Conservation (phyloP, 1,140 invertebrate genomes). For the Drosophila navojoa region DNA sequence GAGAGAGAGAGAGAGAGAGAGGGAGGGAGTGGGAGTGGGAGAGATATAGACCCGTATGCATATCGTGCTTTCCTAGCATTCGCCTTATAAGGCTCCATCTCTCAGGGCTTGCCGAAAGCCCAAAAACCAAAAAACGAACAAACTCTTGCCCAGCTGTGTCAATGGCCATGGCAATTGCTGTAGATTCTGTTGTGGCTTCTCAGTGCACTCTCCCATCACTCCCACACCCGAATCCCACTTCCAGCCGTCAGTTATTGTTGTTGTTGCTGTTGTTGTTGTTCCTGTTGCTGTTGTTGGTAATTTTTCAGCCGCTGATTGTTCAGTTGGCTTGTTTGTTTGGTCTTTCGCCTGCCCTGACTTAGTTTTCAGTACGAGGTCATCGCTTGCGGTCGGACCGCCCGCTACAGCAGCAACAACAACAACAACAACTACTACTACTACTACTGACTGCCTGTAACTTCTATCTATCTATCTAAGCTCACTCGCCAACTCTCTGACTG, state of each 20-base stretch:
- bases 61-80: constrained; percentile 34
- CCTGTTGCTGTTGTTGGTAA: constrained; percentile 52
- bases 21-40: neutral
- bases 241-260: neutral
- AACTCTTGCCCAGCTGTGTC: constrained; percentile 65
- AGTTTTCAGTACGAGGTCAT: constrained; percentile 77
- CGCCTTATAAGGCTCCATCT: constrained; percentile 48
- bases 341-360: constrained; percentile 68
- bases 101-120: constrained; percentile 58
- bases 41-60: constrained; percentile 34
- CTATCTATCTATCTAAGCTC: constrained; percentile 23
- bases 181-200: constrained; percentile 7
- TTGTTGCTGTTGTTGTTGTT: neutral
- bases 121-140: constrained; percentile 23
- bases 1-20: constrained; percentile 22
- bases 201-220: neutral
- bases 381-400: constrained; percentile 70
- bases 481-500: constrained; percentile 17
- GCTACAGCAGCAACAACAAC: constrained; percentile 47
- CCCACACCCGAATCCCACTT: neutral
- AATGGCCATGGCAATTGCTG: constrained; percentile 41
- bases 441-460: constrained; percentile 21
- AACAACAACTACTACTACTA: neutral
- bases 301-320: constrained; percentile 73
- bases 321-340: constrained; percentile 34